Conservation (phyloP, 2,888 invertebrate species). For the Sinopyrophorus schimmeli region DNA sequence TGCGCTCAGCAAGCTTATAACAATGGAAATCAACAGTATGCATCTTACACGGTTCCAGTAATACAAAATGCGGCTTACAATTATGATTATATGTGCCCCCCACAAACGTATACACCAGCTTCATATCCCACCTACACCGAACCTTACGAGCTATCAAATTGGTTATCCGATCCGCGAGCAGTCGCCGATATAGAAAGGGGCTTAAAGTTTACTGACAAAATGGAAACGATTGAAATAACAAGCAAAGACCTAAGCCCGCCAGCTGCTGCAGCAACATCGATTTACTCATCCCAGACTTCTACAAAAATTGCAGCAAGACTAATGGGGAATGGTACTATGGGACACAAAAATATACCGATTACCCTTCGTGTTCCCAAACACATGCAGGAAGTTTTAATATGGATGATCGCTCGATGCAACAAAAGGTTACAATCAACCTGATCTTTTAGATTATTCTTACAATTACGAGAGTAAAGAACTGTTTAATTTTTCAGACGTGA, state of each 20-base stretch:
- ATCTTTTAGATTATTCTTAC: slow-evolving; percentile 12
- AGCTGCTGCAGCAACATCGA: slow-evolving; percentile 48
- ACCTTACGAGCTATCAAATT: slow-evolving; percentile 32
- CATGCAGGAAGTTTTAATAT: slow-evolving; percentile 34
- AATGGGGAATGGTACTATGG: too few species aligned
- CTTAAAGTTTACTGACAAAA: slow-evolving; percentile 44
- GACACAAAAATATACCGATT: slow-evolving; percentile 46
- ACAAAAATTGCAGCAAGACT: slow-evolving; percentile 42
- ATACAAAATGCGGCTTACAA: too few species aligned
- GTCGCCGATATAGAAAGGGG: slow-evolving; percentile 35
- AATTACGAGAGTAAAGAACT: slow-evolving; percentile 17
- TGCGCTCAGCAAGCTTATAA: slow-evolving; percentile 36
- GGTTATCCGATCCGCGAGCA: slow-evolving; percentile 38
- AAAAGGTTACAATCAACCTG: not conserved
- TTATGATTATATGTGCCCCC: slow-evolving; percentile 35
- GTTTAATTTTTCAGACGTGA: too few species aligned
- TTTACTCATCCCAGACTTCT: slow-evolving; percentile 43
- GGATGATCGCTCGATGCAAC: slow-evolving; percentile 12
- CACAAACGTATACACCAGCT: slow-evolving; percentile 31
- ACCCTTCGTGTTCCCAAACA: slow-evolving; percentile 48
- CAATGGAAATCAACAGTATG: slow-evolving; percentile 23
- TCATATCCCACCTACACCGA: slow-evolving; percentile 25
- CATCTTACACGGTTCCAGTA: slow-evolving; percentile 28
- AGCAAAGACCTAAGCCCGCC: slow-evolving; percentile 50
- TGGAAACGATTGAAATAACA: slow-evolving; percentile 47